Base-by-base conservation (phyloP, 2,797 vertebrate genomes). In the Sebastes diploproa region DNA sequence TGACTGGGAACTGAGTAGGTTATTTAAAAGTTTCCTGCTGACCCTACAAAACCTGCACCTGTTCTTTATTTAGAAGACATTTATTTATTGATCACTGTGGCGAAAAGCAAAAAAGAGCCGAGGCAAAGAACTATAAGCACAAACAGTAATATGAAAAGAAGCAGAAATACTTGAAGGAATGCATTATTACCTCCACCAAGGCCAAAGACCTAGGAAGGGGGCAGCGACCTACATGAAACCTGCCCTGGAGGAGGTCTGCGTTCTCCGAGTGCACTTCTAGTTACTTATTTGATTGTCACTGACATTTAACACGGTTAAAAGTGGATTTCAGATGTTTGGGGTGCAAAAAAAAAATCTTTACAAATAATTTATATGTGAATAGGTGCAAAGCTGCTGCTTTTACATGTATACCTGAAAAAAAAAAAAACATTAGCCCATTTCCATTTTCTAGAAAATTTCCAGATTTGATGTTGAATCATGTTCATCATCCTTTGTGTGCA, bases 1-100 rank as follows among this genome's bases (percentile, higher is more conserved):
- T 77, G 80, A 82, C 76, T 59, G 27, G 50, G 34, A 82, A 79
- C 70, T 74, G 68, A 91, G 89, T 90, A 30, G 42, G 69, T 78
- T 80, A 74, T 88, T 83, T 65, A 20, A 89, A 92, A 88, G 90
- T 92, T 93, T 93, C 77, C 81, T 88, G 93, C 83, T 91, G 94
- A 95, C 74, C 27, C 68, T 75, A 68, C 88, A 89, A 82, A 92
- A 83, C 50, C 65, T 69, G 42, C 78, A 42, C 42, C 64, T 72
- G 25, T 72, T 85, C 75, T 78, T 76, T 74, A 46, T 83, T 56
- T 52, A 16, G 18, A 22, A 7, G 27, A 76, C 29, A n/a, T 34
- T 65, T 0, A 63, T 55, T 25, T 71, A 89, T 74, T 75, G 69
- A 82, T 81, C 52, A 20, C 2, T 18, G 20, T 42, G 52, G 18